phyloP scores from a whole-genome alignment of 2,797 vertebrate species.

The Sebastes hubbsi region DNA sequence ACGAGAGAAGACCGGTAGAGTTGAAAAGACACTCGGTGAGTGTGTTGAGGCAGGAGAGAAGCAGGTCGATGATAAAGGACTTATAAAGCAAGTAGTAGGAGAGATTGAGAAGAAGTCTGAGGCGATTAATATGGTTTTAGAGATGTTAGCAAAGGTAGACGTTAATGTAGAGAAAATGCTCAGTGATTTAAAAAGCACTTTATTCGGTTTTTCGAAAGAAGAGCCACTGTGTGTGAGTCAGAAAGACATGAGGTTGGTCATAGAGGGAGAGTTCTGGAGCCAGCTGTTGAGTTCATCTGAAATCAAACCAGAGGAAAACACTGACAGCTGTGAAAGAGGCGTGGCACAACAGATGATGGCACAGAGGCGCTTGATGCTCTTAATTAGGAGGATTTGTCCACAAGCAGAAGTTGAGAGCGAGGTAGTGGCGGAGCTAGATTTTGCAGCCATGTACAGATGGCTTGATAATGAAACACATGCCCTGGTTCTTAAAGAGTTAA shows the following conservation, averaged over 20 bases:
- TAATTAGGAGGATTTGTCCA: constrained; percentile 46
- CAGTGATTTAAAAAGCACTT: constrained; percentile 69
- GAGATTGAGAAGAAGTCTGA: constrained; percentile 77
- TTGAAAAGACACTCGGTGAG: constrained; percentile 39
- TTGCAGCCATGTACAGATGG: constrained; percentile 55
- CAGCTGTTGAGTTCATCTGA: constrained; percentile 61
- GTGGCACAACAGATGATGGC: constrained; percentile 68
- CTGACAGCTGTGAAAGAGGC: constrained; percentile 32
- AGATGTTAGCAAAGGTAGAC: constrained; percentile 74
- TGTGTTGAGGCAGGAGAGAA: constrained; percentile 46
- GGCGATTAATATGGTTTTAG: constrained; percentile 76
- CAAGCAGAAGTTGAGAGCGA: constrained; percentile 39
- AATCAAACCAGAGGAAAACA: constrained; percentile 26
- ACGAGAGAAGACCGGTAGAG: constrained; percentile 42
- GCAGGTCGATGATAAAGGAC: constrained; percentile 65
- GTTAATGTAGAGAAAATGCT: constrained; percentile 61
- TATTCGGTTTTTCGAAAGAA: constrained; percentile 58
- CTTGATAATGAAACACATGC: constrained; percentile 65
- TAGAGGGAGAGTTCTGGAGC: constrained; percentile 81
- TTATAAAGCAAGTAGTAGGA: constrained; percentile 72
- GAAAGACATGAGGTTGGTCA: constrained; percentile 51
- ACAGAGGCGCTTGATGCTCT: constrained; percentile 73
- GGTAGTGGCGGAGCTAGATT: constrained; percentile 7
- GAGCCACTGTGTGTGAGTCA: constrained; percentile 47
- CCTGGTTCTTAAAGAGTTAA: constrained; percentile 69